Base-by-base conservation (phyloP, 2,113 vertebrate species). In the Phyllostomus hastatus region DNA sequence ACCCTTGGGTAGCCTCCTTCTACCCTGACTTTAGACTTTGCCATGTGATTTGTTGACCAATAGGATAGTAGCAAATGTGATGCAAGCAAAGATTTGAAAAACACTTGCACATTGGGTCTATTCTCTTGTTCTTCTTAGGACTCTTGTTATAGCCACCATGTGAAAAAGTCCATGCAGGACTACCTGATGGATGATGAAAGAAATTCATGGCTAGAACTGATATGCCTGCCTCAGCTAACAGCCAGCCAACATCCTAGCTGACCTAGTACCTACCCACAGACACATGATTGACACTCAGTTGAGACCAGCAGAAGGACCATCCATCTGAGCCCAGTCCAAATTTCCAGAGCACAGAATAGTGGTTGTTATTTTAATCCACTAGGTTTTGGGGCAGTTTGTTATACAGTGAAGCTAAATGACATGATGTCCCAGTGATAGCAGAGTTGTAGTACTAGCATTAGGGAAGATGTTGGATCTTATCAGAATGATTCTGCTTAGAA, bases 261-360 rank as follows among this genome's bases (percentile, higher is more conserved):
- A 75, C 33, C 26, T n/a, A 90, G 17, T 7, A 78, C 76, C 14
- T 79, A 41, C 26, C 72, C 61, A 46, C 8, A 75, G 72, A 66
- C 81, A 61, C 24, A 67, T 41, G 33, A 66, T 35, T 81, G 59
- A 67, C 73, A 86, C 43, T 7, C 35, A 78, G 26, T 24, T 87
- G 46, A 93, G 78, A 89, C 66, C 31, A 95, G 78, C 64, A 93
- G 75, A 95, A 88, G 90, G 48, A 52, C 67, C 67, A 85, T 81
- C 38, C 22, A 75, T 67, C 46, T 78, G 69, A 97, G 50, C 31
- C 75, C 43, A 50, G 35, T 41, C 28, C 78, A 54, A 28, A 87
- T 94, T 75, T n/a, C 85, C 93, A 95, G 70, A 76, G 19, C 46
- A 87, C 41, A 96, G 72, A 83, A 87, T 69, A 76, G 35, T 81